Percentiles rank a stretch among this genome's conserved stretches.
phyloP scores from a whole-genome alignment of 2,888 invertebrate genomes.

The Drosophila neotestacea region DNA sequence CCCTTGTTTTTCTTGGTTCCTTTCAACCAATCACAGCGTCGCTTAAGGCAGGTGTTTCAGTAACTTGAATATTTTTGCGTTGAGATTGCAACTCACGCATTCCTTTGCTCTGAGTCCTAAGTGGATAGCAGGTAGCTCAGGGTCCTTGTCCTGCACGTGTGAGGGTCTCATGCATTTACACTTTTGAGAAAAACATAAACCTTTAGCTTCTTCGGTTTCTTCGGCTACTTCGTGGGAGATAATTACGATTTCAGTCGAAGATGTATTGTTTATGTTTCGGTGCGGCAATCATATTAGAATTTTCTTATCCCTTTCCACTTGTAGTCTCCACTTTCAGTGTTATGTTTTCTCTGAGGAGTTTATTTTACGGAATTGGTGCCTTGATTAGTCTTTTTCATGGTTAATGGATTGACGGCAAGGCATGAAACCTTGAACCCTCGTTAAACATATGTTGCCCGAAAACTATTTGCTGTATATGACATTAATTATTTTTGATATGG shows the following conservation, averaged over 20 bases:
- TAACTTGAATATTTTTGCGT: constrained; percentile 25
- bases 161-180: constrained; percentile 38
- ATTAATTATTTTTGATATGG: constrained; percentile 41
- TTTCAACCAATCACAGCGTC: constrained; percentile 69
- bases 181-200: constrained; percentile 50
- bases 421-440: constrained; percentile 79
- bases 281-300: constrained; percentile 53
- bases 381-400: constrained; percentile 67
- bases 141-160: constrained; percentile 57
- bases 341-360: constrained; percentile 47
- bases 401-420: constrained; percentile 53
- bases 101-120: constrained; percentile 29
- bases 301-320: constrained; percentile 38
- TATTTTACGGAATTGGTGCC: constrained; percentile 52
- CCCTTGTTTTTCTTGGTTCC: constrained; percentile 42
- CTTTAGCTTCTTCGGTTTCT: constrained; percentile 26
- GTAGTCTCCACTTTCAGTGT: constrained; percentile 56
- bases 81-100: constrained; percentile 43
- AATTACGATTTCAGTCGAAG: constrained; percentile 62
- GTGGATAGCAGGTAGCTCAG: constrained; percentile 43
- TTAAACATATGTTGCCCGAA: constrained; percentile 82
- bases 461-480: constrained; percentile 39
- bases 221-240: constrained; percentile 71
- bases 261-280: constrained; percentile 53
- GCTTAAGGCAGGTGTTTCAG: constrained; percentile 70